A percentile compares a stretch with the other conserved stretches of the same genome.
Conservation (phyloP, 2,113 vertebrate genomes). For the Oryzias woworae region DNA sequence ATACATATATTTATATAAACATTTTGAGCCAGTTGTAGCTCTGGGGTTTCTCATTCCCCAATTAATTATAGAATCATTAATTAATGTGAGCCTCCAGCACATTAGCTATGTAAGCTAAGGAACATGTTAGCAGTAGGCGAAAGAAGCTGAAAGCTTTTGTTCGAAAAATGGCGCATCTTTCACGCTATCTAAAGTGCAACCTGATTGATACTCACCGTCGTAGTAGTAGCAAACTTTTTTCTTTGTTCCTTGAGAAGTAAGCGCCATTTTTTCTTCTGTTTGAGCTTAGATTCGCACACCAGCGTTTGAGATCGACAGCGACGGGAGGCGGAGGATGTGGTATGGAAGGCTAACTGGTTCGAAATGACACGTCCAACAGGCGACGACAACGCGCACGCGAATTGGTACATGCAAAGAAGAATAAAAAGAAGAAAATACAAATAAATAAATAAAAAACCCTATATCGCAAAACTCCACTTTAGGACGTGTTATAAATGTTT, state of each 20-base stretch:
- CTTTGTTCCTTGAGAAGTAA: conserved; percentile 84
- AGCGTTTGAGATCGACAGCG: conserved; percentile 46
- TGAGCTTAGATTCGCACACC: conserved; percentile 22
- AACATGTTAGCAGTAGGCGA: conserved; percentile 42
- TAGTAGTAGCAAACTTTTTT: conserved; percentile 99
- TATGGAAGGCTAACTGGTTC: no score
- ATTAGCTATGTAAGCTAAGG: conserved; percentile 60
- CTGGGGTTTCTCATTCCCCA: no score
- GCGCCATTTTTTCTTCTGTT: conserved; percentile 68
- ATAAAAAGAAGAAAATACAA: not conserved
- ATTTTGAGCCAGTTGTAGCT: no score
- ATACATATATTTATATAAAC: no score
- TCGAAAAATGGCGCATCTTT: conserved; percentile 12
- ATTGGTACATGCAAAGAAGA: no score
- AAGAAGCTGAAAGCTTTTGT: conserved; percentile 29
- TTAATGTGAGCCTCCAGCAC: conserved; percentile 28
- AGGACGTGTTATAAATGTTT: no score
- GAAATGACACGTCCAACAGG: conserved; percentile 19
- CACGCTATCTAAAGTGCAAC: not conserved
- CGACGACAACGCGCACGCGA: conserved; percentile 25
- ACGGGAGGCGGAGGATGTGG: conserved; percentile 19
- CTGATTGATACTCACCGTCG: conserved; percentile 79
- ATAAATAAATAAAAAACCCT: not conserved
- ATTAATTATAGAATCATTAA: not conserved
- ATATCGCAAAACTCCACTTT: no score